Conservation (phyloP, 2,888 invertebrate species). For the Fabriciana adippe region DNA sequence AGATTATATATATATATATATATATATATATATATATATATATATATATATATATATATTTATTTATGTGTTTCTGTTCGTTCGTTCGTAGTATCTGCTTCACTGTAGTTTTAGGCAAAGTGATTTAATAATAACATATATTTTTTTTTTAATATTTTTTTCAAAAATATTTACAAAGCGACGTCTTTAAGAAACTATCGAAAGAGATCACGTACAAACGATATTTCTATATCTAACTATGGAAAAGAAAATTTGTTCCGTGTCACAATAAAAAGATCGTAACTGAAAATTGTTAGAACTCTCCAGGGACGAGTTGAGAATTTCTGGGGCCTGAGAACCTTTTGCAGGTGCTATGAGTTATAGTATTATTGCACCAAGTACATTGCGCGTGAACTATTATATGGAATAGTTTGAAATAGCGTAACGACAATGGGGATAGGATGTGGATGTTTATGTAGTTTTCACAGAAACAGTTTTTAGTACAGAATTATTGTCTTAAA, state of each 20-base stretch:
- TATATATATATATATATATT: too few species aligned
- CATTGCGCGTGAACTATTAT: constrained; percentile 54
- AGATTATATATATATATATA: too few species aligned
- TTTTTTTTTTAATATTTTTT: too few species aligned
- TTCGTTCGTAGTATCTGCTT: too few species aligned
- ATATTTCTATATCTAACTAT: constrained; percentile 71
- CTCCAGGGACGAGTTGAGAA: constrained; percentile 51
- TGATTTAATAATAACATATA: too few species aligned
- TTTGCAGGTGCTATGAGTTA: constrained; percentile 71
- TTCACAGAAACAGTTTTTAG: not conserved
- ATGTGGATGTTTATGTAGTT: constrained; percentile 5
- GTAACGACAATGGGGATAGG: not conserved
- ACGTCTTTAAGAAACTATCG: not conserved
- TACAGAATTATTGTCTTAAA: too few species aligned
- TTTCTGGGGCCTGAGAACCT: constrained; percentile 36
- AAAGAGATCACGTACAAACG: constrained; percentile 58
- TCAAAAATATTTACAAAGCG: too few species aligned
- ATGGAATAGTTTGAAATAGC: constrained; percentile 31
- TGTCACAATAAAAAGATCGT: constrained; percentile 46
- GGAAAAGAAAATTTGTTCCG: constrained; percentile 55
- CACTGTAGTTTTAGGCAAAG: too few species aligned
- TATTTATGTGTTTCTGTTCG: too few species aligned
- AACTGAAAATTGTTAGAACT: constrained; percentile 71
- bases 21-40: too few species aligned
- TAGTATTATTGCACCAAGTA: constrained; percentile 60